A percentile compares a stretch with the other conserved stretches of the same genome.
phyloP scores from a whole-genome alignment of 2,797 vertebrate genomes.

The Cacajao melanocephalus region DNA sequence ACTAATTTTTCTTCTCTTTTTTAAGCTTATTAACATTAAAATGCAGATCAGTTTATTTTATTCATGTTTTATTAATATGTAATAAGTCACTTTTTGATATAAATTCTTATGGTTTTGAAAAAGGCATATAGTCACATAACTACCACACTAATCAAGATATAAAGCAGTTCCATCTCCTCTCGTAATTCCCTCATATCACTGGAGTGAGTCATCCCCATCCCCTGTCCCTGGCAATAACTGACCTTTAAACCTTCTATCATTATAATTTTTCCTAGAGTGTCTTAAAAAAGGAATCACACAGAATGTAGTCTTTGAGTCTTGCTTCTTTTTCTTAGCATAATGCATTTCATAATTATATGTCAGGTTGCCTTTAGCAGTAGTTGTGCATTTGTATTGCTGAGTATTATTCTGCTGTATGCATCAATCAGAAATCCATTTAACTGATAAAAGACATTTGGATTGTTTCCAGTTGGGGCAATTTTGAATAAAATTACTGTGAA shows the following conservation, averaged over 20 bases:
- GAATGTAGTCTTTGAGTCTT: not conserved
- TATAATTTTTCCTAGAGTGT: not conserved
- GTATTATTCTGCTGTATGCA: not conserved
- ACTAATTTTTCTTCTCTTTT: not conserved
- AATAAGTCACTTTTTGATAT: not conserved
- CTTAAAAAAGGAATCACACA: not conserved
- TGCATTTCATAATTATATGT: not conserved
- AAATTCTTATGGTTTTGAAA: not conserved
- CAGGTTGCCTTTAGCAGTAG: not conserved
- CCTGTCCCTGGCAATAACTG: not conserved
- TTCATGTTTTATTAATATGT: not conserved
- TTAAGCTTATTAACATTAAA: not conserved
- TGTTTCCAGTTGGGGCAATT: not conserved
- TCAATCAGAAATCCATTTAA: not conserved
- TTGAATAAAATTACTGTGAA: not conserved
- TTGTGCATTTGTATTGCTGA: not conserved
- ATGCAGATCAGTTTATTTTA: not conserved
- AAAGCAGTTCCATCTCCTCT: not conserved
- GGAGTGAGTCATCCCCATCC: not conserved
- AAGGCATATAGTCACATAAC: not conserved
- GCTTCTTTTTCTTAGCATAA: not conserved
- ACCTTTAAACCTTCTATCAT: not conserved
- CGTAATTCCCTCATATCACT: not conserved
- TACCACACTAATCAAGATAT: not conserved
- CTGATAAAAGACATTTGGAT: not conserved